phyloP scores from a whole-genome alignment of 2,888 invertebrate genomes.

The Leucania comma region DNA sequence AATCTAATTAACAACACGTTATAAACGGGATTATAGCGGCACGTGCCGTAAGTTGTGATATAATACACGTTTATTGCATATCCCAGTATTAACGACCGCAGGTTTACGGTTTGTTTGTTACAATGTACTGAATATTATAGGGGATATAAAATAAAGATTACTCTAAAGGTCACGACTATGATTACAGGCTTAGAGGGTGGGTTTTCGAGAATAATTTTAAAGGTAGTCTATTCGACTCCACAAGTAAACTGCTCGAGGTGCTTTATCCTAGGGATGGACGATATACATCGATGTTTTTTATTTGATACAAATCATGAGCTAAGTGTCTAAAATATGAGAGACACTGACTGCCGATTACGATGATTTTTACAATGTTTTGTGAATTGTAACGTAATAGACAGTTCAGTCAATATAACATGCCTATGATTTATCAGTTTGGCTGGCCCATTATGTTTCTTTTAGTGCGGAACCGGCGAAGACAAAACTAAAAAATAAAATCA shows the following conservation, averaged over 20 bases:
- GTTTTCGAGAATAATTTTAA: slow-evolving; percentile 37
- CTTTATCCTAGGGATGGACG: slow-evolving; percentile 17
- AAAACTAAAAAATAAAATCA: too few species aligned
- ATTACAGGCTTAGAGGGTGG: slow-evolving; percentile 27
- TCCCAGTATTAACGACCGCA: slow-evolving; percentile 45
- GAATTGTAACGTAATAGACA: too few species aligned
- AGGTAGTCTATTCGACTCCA: slow-evolving; percentile 30
- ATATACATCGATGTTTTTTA: too few species aligned
- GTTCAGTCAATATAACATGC: too few species aligned
- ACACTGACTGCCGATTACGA: too few species aligned
- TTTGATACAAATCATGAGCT: too few species aligned
- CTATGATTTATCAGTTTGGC: too few species aligned
- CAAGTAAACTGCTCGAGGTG: slow-evolving; percentile 44
- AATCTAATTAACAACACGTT: slow-evolving; percentile 66
- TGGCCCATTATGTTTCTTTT: too few species aligned
- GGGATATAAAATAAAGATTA: slow-evolving; percentile 10
- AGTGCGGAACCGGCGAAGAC: too few species aligned
- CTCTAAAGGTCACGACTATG: slow-evolving; percentile 42
- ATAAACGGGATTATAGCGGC: slow-evolving; percentile 62
- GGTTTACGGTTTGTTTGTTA: slow-evolving; percentile 49
- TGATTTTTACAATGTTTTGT: too few species aligned
- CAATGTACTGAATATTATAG: slow-evolving; percentile 27
- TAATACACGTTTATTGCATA: slow-evolving; percentile 59
- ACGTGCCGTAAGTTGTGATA: slow-evolving; percentile 44
- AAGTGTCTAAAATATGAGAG: too few species aligned